These are phyloP conservation scores for Pomacea maculata DNA, from an alignment of 1,140 invertebrate species.

Conservation along the genomic window DNA sequence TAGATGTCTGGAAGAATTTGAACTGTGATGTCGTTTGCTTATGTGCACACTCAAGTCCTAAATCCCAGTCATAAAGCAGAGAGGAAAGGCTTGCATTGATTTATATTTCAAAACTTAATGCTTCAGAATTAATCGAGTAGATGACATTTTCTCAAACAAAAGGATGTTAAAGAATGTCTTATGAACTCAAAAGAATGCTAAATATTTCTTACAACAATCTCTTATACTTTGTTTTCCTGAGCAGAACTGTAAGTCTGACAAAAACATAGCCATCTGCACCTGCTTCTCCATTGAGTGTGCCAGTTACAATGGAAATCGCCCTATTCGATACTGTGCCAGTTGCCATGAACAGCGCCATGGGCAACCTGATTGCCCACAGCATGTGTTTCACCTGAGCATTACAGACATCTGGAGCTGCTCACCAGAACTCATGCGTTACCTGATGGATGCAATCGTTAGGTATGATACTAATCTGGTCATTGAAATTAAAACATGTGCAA, in stretches of 20 bases:
- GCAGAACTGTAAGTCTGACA: constrained; percentile 88
- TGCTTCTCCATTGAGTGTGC: constrained; percentile 98
- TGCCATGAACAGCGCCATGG: constrained; percentile 81
- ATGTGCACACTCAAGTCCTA: no score
- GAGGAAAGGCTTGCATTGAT: no score
- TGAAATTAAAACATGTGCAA: no score
- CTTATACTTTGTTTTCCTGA: constrained; percentile 20
- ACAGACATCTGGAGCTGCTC: constrained; percentile 83
- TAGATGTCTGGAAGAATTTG: no score
- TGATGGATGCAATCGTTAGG: constrained; percentile 96
- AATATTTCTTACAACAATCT: no score
- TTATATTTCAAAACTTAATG: no score
- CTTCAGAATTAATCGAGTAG: no score
- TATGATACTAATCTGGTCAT: constrained; percentile 17
- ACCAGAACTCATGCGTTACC: constrained; percentile 88
- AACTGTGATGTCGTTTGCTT: no score
- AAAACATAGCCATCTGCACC: constrained; percentile 94
- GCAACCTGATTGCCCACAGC: constrained; percentile 80
- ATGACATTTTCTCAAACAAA: background rate
- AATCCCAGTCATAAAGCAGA: no score
- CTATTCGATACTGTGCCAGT: constrained; percentile 86
- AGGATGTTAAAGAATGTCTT: background rate
- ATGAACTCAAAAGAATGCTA: no score
- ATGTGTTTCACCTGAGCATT: constrained; percentile 88
- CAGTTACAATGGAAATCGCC: constrained; percentile 93